A percentile compares a stretch with the other conserved stretches of the same genome.
Conservation (phyloP, 2,797 vertebrate genomes). For the Hylomyscus alleni region DNA sequence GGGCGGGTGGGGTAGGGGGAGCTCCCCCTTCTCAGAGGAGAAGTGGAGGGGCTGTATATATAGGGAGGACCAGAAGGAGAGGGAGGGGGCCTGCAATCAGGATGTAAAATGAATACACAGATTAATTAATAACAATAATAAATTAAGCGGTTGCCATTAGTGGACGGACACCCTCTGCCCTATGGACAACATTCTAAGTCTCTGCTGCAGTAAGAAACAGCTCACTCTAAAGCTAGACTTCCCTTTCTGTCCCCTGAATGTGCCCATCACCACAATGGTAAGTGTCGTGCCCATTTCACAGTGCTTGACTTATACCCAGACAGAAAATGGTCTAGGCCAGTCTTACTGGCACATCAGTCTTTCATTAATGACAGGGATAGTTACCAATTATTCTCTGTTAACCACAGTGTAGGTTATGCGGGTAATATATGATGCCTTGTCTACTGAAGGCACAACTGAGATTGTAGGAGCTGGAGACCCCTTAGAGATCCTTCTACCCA, state of each 20-base stretch:
- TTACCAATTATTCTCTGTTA: not conserved
- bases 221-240: not conserved
- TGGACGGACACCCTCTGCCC: not conserved
- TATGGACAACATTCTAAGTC: not conserved
- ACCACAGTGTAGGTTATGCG: not conserved
- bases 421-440: not conserved
- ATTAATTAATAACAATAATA: not conserved
- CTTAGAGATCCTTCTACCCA: not conserved
- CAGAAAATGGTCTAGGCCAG: not conserved
- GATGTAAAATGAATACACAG: not conserved
- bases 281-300: not conserved
- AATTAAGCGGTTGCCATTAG: conserved; percentile 12
- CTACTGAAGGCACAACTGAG: not conserved
- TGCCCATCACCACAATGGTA: not conserved
- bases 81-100: not conserved
- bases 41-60: not conserved
- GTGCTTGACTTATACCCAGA: conserved; percentile 35
- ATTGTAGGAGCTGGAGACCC: conserved; percentile 11
- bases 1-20: too few relatives aligned
- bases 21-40: not conserved
- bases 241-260: too few relatives aligned
- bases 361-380: conserved; percentile 29
- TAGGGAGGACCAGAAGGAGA: not conserved
- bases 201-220: not conserved
- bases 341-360: not conserved